These are phyloP conservation scores for Drosophila simulans DNA, from an alignment of 1,140 invertebrate genomes.

Conservation along the genomic window DNA sequence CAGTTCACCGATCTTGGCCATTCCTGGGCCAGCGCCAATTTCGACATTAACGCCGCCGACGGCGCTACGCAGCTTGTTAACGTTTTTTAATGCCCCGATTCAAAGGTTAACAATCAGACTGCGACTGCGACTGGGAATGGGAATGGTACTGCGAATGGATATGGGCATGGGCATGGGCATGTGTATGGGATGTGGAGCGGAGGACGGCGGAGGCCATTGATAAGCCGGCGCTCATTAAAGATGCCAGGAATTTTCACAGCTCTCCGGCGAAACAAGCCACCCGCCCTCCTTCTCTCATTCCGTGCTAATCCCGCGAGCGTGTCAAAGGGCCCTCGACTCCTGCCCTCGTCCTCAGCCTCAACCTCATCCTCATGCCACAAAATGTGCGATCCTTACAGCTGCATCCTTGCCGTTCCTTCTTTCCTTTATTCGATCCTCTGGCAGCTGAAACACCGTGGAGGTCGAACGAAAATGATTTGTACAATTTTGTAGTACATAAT, in stretches of 20 bases:
- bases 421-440: not conserved
- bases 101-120: conserved; percentile 54
- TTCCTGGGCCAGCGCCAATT: conserved; percentile 68
- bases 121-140: not conserved
- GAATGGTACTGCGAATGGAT: not conserved
- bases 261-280: not conserved
- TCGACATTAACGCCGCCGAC: conserved; percentile 79
- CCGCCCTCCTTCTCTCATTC: not conserved
- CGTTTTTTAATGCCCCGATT: conserved; percentile 70
- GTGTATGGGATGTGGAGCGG: not conserved
- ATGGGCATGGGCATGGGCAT: not conserved
- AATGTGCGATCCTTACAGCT: conserved; percentile 1
- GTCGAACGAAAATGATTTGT: conserved; percentile 63
- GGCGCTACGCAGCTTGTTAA: conserved; percentile 80
- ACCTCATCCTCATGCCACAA: too few species aligned
- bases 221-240: conserved; percentile 53
- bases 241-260: conserved; percentile 24
- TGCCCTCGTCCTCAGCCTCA: not conserved
- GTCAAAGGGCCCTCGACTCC: not conserved
- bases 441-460: conserved; percentile 18
- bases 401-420: not conserved
- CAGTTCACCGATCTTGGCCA: conserved; percentile 12
- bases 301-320: conserved; percentile 19
- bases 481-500: conserved; percentile 69
- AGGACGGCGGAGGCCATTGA: conserved; percentile 21